Percentiles rank a stretch among this genome's conserved stretches.
phyloP scores from a whole-genome alignment of 2,888 invertebrate genomes.

The Phengaris arion region DNA sequence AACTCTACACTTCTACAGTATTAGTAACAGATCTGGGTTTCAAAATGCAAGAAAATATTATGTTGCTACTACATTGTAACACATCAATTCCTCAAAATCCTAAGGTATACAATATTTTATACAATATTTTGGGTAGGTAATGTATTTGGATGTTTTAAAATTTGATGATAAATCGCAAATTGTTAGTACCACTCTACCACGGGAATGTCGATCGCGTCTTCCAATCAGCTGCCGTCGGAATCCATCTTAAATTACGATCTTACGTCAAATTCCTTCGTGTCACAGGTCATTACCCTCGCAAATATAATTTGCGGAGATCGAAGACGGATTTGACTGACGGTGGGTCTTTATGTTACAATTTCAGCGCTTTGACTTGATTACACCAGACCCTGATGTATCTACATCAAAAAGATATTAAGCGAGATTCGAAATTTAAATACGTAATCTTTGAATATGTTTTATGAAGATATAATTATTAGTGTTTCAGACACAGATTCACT shows the following conservation, averaged over 20 bases:
- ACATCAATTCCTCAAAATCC: too few relatives aligned
- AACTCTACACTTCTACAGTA: too few relatives aligned
- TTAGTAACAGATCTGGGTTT: too few relatives aligned
- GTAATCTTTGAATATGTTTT: background rate
- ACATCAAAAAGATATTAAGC: background rate
- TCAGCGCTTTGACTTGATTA: conserved; percentile 10
- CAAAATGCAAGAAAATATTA: too few relatives aligned
- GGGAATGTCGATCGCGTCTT: conserved; percentile 21
- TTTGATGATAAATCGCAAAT: background rate
- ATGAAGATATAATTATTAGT: background rate
- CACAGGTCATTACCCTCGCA: conserved; percentile 28
- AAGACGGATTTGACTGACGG: conserved; percentile 24
- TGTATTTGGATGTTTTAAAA: background rate
- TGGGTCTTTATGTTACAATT: conserved; percentile 16
- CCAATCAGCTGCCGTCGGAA: conserved; percentile 22
- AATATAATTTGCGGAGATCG: conserved; percentile 26
- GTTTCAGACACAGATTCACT: background rate
- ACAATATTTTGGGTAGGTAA: background rate
- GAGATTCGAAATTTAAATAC: background rate
- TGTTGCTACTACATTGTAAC: too few relatives aligned
- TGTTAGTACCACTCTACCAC: background rate
- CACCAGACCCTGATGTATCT: background rate
- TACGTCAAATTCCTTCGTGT: conserved; percentile 28
- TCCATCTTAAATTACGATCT: conserved; percentile 30
- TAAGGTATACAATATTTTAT: too few relatives aligned